Evolutionary conservation across 2,797 vertebrate species (phyloP).

Genomic region (Alouatta caraya): DNA sequence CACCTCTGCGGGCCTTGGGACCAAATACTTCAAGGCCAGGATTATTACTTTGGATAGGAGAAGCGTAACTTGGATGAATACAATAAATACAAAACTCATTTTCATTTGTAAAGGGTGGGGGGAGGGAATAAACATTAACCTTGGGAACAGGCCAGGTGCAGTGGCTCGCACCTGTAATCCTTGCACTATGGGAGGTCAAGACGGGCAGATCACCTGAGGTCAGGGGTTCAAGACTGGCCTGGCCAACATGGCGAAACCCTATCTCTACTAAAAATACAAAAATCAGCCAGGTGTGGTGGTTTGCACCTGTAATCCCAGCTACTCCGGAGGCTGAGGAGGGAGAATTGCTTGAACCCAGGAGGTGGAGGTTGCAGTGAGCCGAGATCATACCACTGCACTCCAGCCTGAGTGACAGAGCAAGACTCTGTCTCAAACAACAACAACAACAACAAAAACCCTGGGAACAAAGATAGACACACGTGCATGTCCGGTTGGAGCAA

Average conservation of each 20-base stretch:
- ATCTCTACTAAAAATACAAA: no score
- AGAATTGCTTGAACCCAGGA: no score
- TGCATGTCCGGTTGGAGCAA: fast-evolving
- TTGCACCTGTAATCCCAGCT: no score
- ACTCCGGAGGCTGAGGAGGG: no score
- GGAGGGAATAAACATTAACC: background rate
- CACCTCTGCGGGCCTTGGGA: background rate
- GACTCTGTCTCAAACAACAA: background rate
- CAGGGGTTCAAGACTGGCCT: no score
- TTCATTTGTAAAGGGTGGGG: background rate
- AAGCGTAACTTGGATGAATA: background rate
- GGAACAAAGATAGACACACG: background rate
- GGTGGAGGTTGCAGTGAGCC: no score
- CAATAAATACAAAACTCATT: background rate
- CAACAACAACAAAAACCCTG: background rate
- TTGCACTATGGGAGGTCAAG: no score
- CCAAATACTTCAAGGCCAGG: background rate
- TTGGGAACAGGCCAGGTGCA: background rate
- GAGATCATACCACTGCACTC: no score
- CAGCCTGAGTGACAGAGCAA: no score
- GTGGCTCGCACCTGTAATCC: background rate
- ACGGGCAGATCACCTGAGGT: no score
- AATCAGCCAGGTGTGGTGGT: no score
- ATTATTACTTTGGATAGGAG: background rate
- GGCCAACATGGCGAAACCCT: no score